Percentiles rank a stretch among this genome's conserved stretches.
Conservation (phyloP, 2,113 vertebrate genomes). For the Prunella himalayana region DNA sequence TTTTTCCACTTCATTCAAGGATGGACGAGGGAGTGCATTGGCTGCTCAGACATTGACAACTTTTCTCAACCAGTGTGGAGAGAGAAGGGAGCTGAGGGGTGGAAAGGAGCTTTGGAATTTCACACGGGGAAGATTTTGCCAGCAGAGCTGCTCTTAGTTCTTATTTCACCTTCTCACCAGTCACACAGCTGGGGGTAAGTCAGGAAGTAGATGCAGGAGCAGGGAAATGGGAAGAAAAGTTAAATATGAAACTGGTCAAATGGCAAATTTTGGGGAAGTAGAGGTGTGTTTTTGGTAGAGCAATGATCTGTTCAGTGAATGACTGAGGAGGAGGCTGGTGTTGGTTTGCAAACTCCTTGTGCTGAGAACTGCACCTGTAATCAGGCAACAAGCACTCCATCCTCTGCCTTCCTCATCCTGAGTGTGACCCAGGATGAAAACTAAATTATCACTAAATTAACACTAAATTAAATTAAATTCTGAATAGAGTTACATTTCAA, state of each 20-base stretch:
- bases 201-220: neutral
- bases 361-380: neutral
- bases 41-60: neutral
- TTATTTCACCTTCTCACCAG: neutral
- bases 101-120: neutral
- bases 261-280: fast-evolving
- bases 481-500: neutral
- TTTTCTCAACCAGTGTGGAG: neutral
- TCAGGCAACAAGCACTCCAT: neutral
- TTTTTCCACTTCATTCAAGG: neutral
- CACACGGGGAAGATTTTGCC: neutral
- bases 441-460: neutral
- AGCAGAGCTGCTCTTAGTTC: neutral
- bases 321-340: neutral
- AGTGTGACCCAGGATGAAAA: neutral
- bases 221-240: neutral
- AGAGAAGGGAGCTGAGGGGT: neutral
- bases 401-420: neutral
- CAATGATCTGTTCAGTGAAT: fast-evolving
- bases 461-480: neutral
- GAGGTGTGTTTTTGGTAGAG: neutral
- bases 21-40: neutral
- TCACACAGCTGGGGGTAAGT: fast-evolving
- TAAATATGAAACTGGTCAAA: neutral
- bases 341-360: neutral